phyloP scores from a whole-genome alignment of 2,797 vertebrate species.

The Otus scops region DNA sequence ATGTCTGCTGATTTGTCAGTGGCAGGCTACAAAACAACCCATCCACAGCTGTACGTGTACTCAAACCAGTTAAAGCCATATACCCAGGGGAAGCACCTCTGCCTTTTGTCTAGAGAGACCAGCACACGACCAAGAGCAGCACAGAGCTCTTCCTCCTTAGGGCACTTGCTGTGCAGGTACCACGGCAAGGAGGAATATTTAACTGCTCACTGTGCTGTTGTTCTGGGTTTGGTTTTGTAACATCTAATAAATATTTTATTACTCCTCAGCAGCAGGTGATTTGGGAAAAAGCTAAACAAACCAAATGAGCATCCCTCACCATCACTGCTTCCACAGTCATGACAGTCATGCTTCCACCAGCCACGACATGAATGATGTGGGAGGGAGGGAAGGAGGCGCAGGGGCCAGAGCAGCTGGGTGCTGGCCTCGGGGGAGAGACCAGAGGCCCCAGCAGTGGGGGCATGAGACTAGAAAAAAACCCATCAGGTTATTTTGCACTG shows the following conservation, averaged over 20 bases:
- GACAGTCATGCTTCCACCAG: not conserved
- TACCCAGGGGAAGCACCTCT: not conserved
- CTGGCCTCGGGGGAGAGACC: not conserved
- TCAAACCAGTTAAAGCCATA: not conserved
- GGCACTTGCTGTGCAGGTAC: not conserved
- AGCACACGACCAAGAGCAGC: not conserved
- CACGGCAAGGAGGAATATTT: conserved; percentile 21
- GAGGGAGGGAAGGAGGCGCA: not conserved
- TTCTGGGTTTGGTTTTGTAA: conserved; percentile 62
- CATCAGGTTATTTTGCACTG: not conserved
- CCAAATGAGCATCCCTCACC: not conserved
- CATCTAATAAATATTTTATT: conserved; percentile 67
- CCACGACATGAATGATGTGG: rapidly evolving
- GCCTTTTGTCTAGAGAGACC: not conserved
- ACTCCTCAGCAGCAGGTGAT: conserved; percentile 38
- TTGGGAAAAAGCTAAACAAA: conserved; percentile 42
- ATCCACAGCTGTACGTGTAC: not conserved
- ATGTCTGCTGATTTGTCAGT: not conserved
- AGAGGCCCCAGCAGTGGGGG: not conserved
- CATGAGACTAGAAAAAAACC: not conserved
- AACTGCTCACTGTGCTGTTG: conserved; percentile 15
- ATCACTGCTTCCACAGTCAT: not conserved
- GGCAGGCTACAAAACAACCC: not conserved
- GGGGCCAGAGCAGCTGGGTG: rapidly evolving
- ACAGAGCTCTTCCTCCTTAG: not conserved